Evolutionary conservation across 2,113 vertebrate species (phyloP), one percentile per base, ranked within the genome.

Genomic region (Antigone vipio): DNA sequence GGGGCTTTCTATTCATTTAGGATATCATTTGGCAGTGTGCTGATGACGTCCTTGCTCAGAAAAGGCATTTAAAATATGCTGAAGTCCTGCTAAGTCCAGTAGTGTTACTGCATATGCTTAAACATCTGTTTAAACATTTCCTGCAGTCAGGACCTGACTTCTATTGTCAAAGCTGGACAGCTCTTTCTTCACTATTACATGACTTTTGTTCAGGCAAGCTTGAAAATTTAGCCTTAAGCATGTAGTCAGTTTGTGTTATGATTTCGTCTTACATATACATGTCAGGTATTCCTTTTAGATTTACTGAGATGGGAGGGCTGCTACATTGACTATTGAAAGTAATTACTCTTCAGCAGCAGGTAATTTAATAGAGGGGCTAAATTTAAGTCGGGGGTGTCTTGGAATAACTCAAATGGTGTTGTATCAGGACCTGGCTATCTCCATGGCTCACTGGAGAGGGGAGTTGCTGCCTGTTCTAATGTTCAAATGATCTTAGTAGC

Each of bases 91-190:
- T 56, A 62, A 74, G 45, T 72, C 66, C 34, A 76, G 34, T 58
- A 80, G 52, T 81, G 69, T 16, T 60, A 56, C 40, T 92, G 88
- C 45, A 15, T 7, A 12, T 34, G 16, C 50, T 77, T 56, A 22
- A 94, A 74, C 67, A 67, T 83, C 85, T 84, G 49, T 55, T 87
- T 78, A 35, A 92, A 53, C 73, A 58, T 84, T 85, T 42, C 80
- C 69, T 91, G 66, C 64, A 75, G 73, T 68, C 55, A 78, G 80
- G 58, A 64, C 69, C 73, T 87, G 86, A 42, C 72, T 91, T 82
- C 32, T 78, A 20, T 50, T 67, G 58, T 68, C 77, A 68, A 30
- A 92, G 60, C 69, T 69, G 80, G 84, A 62, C 62, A 75, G 52
- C 69, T 89, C 40, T 56, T 67, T 64, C 52, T 89, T 92, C 17